Evolutionary conservation across 1,140 invertebrate genomes (phyloP), one percentile per base, ranked within the genome.

Genomic region (Caligus rogercresseyi): DNA sequence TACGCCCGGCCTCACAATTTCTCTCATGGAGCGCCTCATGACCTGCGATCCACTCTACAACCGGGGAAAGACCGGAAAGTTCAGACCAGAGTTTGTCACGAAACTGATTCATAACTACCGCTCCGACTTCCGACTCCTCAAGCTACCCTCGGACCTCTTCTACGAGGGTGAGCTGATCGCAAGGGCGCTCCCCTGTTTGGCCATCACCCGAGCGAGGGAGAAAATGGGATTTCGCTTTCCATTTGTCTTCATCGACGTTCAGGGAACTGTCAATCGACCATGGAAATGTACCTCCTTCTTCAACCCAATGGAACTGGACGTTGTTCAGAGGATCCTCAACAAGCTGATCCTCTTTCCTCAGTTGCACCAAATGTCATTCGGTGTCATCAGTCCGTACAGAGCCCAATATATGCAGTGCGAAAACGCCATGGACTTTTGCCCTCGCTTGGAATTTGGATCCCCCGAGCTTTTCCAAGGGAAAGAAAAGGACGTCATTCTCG

Each of bases 401-500:
- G 7, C 31, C n/a, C 31, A 43, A 43, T 43, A 43, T n/a, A 43
- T 43, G 31, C 31, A 43, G n/a, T 11, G 7, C 7, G 31, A n/a
- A 11, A 43, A n/a, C n/a, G n/a, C n/a, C n/a, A 43, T 43, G 31
- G 7, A 43, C 31, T 43, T 11, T 43, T 43, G 31, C 31, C 31
- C 31, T 11, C 31, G 31, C n/a, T 11, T 43, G 31, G 31, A 43
- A 43, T 43, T 95, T 43, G 91, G 89, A 0, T 87, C 86, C 7
- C 89, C 94, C 1, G 92, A 97, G 78, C 91, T 95, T 71, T 96
- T 96, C 72, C 93, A 97, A 75, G 92, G 91, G 3, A 83, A 92
- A 75, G 91, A 96, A 73, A 78, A 83, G 60, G 80, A 83, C 54
- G 79, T 89, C 1, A 87, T 96, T 26, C 80, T 96, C 1, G 76